A percentile compares a stretch with the other conserved stretches of the same genome.
These are phyloP conservation scores for Callyntrura guangdongensis DNA, from an alignment of 2,888 invertebrate genomes.

Conservation along the genomic window DNA sequence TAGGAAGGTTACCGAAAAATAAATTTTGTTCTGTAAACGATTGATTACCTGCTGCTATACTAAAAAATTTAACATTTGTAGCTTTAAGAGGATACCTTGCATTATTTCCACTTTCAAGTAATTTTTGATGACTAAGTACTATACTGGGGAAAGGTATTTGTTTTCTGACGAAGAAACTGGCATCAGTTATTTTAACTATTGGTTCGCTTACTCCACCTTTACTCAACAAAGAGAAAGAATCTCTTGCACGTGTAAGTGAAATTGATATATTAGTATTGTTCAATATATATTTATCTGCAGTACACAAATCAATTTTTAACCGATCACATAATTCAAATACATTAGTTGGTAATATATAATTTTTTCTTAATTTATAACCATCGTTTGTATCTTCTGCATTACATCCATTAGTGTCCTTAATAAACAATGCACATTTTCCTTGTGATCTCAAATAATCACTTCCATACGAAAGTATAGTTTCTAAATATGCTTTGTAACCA, in stretches of 20 bases:
- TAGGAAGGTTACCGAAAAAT: conserved; percentile 85
- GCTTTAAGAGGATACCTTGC: conserved; percentile 81
- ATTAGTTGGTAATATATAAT: background rate
- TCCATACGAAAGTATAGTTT: conserved; percentile 64
- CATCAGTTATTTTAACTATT: conserved; percentile 79
- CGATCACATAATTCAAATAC: conserved; percentile 54
- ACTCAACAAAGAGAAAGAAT: conserved; percentile 78
- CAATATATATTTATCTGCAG: conserved; percentile 61
- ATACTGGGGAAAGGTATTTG: conserved; percentile 79
- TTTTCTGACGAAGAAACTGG: conserved; percentile 82
- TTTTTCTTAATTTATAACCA: conserved; percentile 47
- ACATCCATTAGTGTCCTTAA: conserved; percentile 61
- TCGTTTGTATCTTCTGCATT: conserved; percentile 2
- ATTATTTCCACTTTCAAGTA: conserved; percentile 68
- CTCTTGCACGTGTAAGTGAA: conserved; percentile 31
- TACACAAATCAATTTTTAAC: conserved; percentile 66
- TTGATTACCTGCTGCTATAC: conserved; percentile 81
- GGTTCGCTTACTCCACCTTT: conserved; percentile 26
- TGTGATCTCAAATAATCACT: conserved; percentile 24
- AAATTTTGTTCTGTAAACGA: conserved; percentile 85
- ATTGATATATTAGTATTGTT: conserved; percentile 65
- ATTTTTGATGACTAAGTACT: conserved; percentile 80
- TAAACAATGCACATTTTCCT: conserved; percentile 64
- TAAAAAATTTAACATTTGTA: conserved; percentile 80
- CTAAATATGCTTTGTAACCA: conserved; percentile 71